Base-by-base conservation (phyloP, 2,113 vertebrate genomes). In the Oreotrochilus melanogaster region DNA sequence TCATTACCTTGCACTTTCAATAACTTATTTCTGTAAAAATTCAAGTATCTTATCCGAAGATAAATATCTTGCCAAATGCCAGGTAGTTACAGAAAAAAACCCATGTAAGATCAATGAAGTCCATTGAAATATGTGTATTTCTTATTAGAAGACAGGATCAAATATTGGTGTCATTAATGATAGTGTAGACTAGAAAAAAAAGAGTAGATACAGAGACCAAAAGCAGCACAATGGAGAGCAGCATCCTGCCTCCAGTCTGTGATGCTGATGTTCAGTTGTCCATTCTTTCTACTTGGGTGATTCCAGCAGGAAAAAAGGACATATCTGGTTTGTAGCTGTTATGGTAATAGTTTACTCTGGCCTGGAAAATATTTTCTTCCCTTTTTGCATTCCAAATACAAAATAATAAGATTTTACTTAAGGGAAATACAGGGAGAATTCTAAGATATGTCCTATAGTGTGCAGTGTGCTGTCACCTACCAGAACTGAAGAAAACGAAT, bases 131-230 rank as follows among this genome's bases (percentile, higher is more conserved):
- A 72, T 19, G 3, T 27, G 31, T 79, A 30, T n/a, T 3, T 66
- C 21, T 75, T 82, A 54, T 71, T 79, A 88, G 42, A 88, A 31
- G 18, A 57, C 14, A 60, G n/a, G 21, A 78, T 85, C 58, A 82
- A 76, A 86, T 79, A 84, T 91, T 71, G 73, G 37, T 74, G 85
- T 89, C 64, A 69, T 11, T 51, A 83, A 92, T 35, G 50, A 54
- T 10, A 62, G 33, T 14, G 42, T 76, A 79, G 95, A 86, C 21
- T 60, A 86, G 42, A 14, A 70, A 50, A 80, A 66, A 43, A 73
- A 4, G 7, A 58, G 23, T 50, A 64, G 56, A 66, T 70, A 88
- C 50, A 76, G 37, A 93, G 67, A 90, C 93, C 65, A 74, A 47
- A 57, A 89, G 18, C 83, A 81, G 9, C 25, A 30, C 72, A 95